A percentile compares a stretch with the other conserved stretches of the same genome.
These are phyloP conservation scores for Mimachlamys varia DNA, from an alignment of 2,888 invertebrate species.

Conservation along the genomic window DNA sequence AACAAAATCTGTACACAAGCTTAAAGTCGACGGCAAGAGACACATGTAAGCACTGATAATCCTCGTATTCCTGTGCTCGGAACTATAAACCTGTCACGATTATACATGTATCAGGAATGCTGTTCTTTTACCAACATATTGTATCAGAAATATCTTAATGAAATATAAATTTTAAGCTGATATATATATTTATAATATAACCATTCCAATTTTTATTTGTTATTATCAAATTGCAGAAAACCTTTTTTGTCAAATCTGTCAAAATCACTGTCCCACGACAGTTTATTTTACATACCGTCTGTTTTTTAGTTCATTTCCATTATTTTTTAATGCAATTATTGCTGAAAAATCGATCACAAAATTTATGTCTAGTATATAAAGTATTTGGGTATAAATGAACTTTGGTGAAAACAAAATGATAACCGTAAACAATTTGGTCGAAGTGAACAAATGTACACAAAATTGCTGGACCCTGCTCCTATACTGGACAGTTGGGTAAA, in stretches of 20 bases:
- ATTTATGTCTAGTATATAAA: not conserved
- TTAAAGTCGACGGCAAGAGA: not conserved
- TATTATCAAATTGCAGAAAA: no score
- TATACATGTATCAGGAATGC: not conserved
- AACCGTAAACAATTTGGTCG: slow-evolving; percentile 19
- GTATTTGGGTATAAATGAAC: not conserved
- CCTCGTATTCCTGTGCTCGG: not conserved
- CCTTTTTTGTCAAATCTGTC: no score
- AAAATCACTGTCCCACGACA: no score
- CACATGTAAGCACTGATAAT: not conserved
- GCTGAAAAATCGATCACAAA: no score
- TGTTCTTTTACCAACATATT: not conserved
- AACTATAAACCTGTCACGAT: not conserved
- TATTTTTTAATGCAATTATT: no score
- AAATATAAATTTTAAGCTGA: no score
- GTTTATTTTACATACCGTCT: no score
- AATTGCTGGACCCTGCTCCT: slow-evolving; percentile 6
- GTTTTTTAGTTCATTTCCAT: no score
- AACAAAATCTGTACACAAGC: slow-evolving; percentile 18
- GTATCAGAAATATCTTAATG: not conserved
- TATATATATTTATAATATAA: no score
- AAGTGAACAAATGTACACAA: slow-evolving; percentile 28
- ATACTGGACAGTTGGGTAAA: not conserved
- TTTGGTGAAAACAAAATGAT: not conserved
- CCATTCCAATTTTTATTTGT: no score